Evolutionary conservation across 2,113 vertebrate species (phyloP), one percentile per base, ranked within the genome.

Genomic region (Peromyscus californicus): DNA sequence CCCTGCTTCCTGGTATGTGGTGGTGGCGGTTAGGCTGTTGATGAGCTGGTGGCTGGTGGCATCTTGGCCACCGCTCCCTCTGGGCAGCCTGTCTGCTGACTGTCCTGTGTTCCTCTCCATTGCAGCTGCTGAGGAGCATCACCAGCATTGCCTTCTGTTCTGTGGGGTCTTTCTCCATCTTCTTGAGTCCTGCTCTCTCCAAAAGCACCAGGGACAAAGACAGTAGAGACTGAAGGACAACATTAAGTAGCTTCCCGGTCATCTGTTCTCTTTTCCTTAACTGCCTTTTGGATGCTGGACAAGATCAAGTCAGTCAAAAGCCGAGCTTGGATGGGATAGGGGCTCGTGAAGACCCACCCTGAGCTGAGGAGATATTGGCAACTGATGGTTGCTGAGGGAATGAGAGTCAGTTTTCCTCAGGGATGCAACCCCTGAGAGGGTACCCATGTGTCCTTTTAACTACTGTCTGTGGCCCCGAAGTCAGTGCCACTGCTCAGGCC

Each of bases 281-380:
- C 31, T 86, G 54, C 33, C 19, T 67, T 90, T 95, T 69, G 48
- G 70, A 72, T 36, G 51, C 69, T 63, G n/a, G n/a, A 84, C 22
- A 63, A 84, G 59, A 17, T 9, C 51, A 59, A 82, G 19, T 10
- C 33, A n/a, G 79, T 2, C 59, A 29, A 57, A 31, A 42, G 29
- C 15, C 15, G 13, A 84, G 59, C 12, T 17, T 39, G 0, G 12
- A 13, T 26, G 0, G 13, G 24, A 13, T 7, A 31, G 24, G n/a
- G n/a, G 57, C n/a, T 84, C 24, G 15, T 9, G 57, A 5, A 39
- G 57, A 26, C n/a, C 36, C 36, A 61, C 6, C 13, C n/a, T 61
- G 24, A 84, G 54, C 36, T n/a, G 36, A 26, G 54, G 13, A 63
- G 57, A 42, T 36, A 29, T 16, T 42, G n/a, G n/a, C 57, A 63